These are phyloP conservation scores for Bothrops jararaca DNA, from an alignment of 2,113 vertebrate genomes.

Conservation along the genomic window DNA sequence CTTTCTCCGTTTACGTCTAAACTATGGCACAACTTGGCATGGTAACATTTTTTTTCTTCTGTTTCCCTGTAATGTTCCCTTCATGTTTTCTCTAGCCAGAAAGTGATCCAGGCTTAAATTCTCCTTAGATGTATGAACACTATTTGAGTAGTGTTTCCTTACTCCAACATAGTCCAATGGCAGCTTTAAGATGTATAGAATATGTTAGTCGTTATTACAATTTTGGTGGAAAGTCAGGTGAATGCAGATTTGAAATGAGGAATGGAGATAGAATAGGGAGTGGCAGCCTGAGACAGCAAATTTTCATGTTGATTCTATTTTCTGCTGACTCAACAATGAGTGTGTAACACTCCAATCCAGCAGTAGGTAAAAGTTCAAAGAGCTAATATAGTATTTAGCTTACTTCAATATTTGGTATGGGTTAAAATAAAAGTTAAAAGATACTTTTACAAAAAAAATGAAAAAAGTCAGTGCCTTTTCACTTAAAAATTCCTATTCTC, in stretches of 20 bases:
- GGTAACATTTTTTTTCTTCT: neutral
- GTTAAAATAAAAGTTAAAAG: neutral
- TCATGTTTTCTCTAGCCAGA: neutral
- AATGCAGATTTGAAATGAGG: neutral
- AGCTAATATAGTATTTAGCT: neutral
- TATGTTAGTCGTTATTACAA: neutral
- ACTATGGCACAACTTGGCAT: neutral
- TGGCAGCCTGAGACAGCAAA: neutral
- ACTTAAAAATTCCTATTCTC: neutral
- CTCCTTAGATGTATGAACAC: neutral
- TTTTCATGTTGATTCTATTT: neutral
- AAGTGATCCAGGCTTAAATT: neutral
- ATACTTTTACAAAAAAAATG: neutral
- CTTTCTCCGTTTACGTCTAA: neutral
- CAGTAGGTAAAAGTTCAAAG: neutral
- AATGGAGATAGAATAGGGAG: neutral
- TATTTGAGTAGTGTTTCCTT: neutral
- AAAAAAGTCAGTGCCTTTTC: neutral
- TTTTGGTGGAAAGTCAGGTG: neutral
- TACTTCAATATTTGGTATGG: neutral
- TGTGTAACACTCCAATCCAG: neutral
- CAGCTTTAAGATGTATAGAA: neutral
- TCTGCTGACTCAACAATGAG: neutral
- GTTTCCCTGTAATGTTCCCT: neutral
- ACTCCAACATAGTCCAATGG: neutral